Percentiles rank a stretch among this genome's conserved stretches.
Conservation (phyloP, 2,797 vertebrate species). For the Alfaro cultratus region DNA sequence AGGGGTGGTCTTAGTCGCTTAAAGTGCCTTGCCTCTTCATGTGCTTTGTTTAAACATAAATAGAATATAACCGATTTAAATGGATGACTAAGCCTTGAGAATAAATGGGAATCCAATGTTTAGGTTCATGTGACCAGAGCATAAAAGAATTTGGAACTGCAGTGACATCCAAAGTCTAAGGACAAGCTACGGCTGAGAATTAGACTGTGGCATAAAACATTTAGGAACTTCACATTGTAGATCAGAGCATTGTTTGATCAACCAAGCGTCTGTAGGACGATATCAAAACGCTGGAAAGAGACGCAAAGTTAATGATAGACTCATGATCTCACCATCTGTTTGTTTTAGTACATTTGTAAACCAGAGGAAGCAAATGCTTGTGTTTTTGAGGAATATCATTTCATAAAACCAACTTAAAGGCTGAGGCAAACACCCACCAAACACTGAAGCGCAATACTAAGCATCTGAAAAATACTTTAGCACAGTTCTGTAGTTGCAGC, state of each 20-base stretch:
- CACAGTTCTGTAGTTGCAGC: constrained; percentile 31
- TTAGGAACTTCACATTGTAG: constrained; percentile 12
- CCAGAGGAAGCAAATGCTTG: constrained; percentile 43
- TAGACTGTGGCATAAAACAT: constrained; percentile 18
- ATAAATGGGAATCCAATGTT: constrained; percentile 49
- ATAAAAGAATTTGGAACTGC: constrained; percentile 23
- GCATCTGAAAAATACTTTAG: constrained; percentile 25
- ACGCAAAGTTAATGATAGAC: constrained; percentile 45
- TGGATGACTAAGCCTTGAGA: constrained; percentile 53
- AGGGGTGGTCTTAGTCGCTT: constrained; percentile 52
- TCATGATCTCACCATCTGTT: constrained; percentile 71
- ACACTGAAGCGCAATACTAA: constrained; percentile 39
- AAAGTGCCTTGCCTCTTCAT: constrained; percentile 63
- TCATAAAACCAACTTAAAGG: constrained; percentile 51
- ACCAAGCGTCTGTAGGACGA: constrained; percentile 32
- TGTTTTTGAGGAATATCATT: constrained; percentile 56
- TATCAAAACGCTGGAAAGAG: constrained; percentile 41
- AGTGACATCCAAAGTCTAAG: constrained; percentile 13
- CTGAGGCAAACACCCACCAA: constrained; percentile 48
- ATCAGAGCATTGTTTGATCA: constrained; percentile 38
- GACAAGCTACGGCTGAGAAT: constrained; percentile 16
- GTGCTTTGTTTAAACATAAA: constrained; percentile 74
- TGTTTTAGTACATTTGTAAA: constrained; percentile 66
- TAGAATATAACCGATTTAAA: constrained; percentile 65
- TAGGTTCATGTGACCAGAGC: constrained; percentile 40